Evolutionary conservation across 2,797 vertebrate genomes (phyloP), one percentile per base, ranked within the genome.

Genomic region (Halcyon smyrnensis): DNA sequence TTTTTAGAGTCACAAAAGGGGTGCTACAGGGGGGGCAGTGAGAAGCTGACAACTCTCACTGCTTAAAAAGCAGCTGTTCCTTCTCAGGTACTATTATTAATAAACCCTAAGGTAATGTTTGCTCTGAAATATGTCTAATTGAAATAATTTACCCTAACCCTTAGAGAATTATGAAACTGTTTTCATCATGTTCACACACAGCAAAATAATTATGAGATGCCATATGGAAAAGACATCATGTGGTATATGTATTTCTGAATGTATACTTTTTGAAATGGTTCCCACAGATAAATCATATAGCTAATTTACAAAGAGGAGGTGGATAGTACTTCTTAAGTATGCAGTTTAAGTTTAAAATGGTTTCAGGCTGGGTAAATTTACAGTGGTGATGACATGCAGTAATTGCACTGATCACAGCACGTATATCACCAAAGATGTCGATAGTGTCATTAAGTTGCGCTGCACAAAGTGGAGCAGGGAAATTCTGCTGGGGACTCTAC

Each of bases 21-120:
- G 98, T 98, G 98, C 97, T 97, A 97, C 91, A 90, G 28, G 39
- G 28, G 97, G 97, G 97, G 97, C 90, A 92, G 91, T 95, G 97
- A 97, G 98, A 98, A 97, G 95, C 93, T 97, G 97, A 98, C 97
- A 98, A 97, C 98, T 98, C 98, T 98, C 74, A 12, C 96, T 96
- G 97, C 97, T 98, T 98, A 98, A 98, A 98, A 98, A 98, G 98
- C 99, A 99, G 99, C 98, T 99, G 99, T 99, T 99, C 98, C 98
- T 98, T 99, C 98, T 98, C 99, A 99, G 99, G 99, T 99, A 99
- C 98, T 98, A 98, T 99, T 99, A 98, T 98, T 98, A 99, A 99
- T 98, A 97, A 98, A 98, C 98, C 98, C 98, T 98, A 98, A 98
- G 98, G 98, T 98, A 98, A 96, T 98, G 97, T 98, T 98, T 98